Base-by-base conservation (phyloP, 2,888 invertebrate genomes). In the Dastarcus helophoroides region DNA sequence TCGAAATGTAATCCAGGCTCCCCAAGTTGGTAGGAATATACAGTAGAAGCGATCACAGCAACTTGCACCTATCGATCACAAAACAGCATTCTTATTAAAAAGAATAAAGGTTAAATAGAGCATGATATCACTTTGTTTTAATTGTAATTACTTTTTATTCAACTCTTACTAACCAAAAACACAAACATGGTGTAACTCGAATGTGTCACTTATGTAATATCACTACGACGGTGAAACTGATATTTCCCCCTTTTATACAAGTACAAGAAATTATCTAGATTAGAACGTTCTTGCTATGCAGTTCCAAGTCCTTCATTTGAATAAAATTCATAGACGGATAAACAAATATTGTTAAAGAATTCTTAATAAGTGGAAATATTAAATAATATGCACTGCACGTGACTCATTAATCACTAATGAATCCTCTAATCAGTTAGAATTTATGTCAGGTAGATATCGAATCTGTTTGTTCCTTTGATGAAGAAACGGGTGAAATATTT, bases 221-320 rank as follows among this genome's bases (percentile, higher is more conserved):
- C 17, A 45, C 37, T 45, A 37, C 43, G 29, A 29, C 26, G 31
- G 35, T 35, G 38, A 30, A 24, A 35, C 14, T 27, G 15, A 26
- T 10, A 28, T 29, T 36, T 36, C 32, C 35, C 31, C 39, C 44
- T 46, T 44, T 44, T 46, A 46, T 46, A 46, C 38, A n/a, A 46
- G 36, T 43, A 39, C 37, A 29, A 36, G 36, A 36, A 41, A 39
- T 38, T 41, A 36, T 40, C 24, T 32, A 34, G 35, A 37, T 37
- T 43, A 41, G 42, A 42, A 42, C 36, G 37, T 31, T 26, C 33
- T 14, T 22, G 28, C 16, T 29, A n/a, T n/a, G n/a, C n/a, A n/a
- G n/a, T n/a, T n/a, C n/a, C n/a, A n/a, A n/a, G n/a, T n/a, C n/a
- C n/a, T n/a, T n/a, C n/a, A n/a, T n/a, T n/a, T n/a, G n/a, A n/a